A percentile compares a stretch with the other conserved stretches of the same genome.
Conservation (phyloP, 2,888 invertebrate genomes). For the Torymus texanus region DNA sequence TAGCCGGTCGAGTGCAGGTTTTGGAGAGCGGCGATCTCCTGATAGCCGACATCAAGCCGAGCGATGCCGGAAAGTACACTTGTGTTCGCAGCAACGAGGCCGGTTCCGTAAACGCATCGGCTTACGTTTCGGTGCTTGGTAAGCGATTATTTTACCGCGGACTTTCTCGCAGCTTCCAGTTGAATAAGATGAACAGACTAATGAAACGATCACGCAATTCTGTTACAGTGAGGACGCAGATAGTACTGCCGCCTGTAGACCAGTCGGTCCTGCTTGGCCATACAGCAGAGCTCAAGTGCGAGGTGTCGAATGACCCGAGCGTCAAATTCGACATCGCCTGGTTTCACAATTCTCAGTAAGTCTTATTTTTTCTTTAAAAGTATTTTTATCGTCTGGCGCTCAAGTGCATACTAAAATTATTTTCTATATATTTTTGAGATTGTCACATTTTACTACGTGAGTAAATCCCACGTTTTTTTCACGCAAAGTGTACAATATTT, state of each 20-base stretch:
- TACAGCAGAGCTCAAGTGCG: conserved; percentile 94
- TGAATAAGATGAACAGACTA: too few species aligned
- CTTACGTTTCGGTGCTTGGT: conserved; percentile 89
- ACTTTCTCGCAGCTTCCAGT: background rate
- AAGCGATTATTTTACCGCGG: conserved; percentile 62
- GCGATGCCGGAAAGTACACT: conserved; percentile 92
- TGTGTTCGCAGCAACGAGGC: conserved; percentile 93
- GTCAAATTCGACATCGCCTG: conserved; percentile 91
- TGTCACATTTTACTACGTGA: too few species aligned
- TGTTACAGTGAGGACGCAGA: conserved; percentile 89
- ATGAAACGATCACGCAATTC: too few species aligned
- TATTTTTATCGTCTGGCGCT: background rate
- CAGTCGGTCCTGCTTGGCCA: conserved; percentile 93
- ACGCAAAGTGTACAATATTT: too few species aligned
- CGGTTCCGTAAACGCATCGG: conserved; percentile 89
- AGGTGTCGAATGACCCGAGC: conserved; percentile 92
- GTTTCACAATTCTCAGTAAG: conserved; percentile 91
- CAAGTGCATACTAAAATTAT: too few species aligned
- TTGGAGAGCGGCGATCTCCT: conserved; percentile 91
- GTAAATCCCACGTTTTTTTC: too few species aligned
- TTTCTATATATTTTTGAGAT: too few species aligned
- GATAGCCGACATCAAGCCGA: conserved; percentile 88
- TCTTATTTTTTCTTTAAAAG: conserved; percentile 60
- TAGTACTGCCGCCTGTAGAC: conserved; percentile 94
- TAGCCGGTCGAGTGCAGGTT: conserved; percentile 88